phyloP scores from a whole-genome alignment of 2,113 vertebrate species.

The Egretta garzetta region DNA sequence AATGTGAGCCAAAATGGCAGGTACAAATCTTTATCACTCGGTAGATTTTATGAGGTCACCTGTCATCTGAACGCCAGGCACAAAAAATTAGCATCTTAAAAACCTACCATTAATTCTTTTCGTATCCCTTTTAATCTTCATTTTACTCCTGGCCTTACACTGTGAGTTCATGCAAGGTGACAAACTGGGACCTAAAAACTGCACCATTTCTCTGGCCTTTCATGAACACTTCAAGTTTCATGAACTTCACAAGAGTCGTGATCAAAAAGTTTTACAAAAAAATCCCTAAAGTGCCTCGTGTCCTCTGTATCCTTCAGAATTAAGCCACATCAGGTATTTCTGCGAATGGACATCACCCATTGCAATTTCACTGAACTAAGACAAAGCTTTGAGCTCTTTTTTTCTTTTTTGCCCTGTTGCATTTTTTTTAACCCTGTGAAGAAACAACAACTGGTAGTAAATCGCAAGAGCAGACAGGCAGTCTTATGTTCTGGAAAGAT shows the following conservation, averaged over 20 bases:
- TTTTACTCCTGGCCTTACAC: constrained; percentile 7
- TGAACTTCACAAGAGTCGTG: neutral
- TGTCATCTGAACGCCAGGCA: neutral
- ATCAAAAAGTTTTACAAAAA: constrained; percentile 22
- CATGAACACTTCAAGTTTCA: neutral
- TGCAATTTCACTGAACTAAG: constrained; percentile 34
- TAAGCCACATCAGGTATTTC: constrained; percentile 39
- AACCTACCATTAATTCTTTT: neutral
- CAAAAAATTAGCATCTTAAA: neutral
- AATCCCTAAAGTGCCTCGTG: neutral
- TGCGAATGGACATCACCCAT: neutral
- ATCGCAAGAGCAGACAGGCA: neutral
- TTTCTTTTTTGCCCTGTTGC: neutral
- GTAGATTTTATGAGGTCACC: constrained; percentile 17
- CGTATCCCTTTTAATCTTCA: neutral
- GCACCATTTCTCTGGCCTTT: constrained; percentile 48
- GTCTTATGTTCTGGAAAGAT: neutral
- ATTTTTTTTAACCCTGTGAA: constrained; percentile 11
- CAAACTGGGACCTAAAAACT: constrained; percentile 48
- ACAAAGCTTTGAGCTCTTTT: neutral
- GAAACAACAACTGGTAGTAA: neutral
- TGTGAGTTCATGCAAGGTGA: constrained; percentile 42
- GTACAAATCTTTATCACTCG: neutral
- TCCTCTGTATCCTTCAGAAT: constrained; percentile 41
- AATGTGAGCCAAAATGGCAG: neutral